Percentiles rank a stretch among this genome's conserved stretches.
Conservation (phyloP, 2,888 invertebrate species). For the Globia sparganii region DNA sequence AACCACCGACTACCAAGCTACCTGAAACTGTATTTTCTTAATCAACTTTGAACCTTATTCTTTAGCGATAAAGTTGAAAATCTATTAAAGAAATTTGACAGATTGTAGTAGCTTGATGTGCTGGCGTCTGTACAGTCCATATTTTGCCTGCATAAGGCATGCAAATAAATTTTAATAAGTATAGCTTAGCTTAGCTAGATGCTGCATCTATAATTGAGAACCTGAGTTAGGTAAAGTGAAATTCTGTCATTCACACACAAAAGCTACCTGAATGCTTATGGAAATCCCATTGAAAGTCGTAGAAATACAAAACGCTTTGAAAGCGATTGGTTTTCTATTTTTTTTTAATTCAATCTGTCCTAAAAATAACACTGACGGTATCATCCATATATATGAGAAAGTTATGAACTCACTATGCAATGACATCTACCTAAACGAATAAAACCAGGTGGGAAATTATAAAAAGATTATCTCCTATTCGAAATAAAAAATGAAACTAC, state of each 20-base stretch:
- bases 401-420: neutral
- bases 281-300: neutral
- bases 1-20: too few relatives aligned
- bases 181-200: neutral
- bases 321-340: neutral
- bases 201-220: neutral
- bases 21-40: too few relatives aligned
- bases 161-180: neutral
- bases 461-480: neutral
- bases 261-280: neutral
- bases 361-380: neutral
- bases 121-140: too few relatives aligned
- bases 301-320: neutral
- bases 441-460: neutral
- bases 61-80: too few relatives aligned
- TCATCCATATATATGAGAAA: neutral
- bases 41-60: too few relatives aligned
- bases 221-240: neutral
- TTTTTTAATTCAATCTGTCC: neutral
- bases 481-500: constrained; percentile 11
- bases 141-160: neutral
- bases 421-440: neutral
- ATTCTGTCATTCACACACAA: neutral
- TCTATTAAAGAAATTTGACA: too few relatives aligned
- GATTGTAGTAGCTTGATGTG: too few relatives aligned